Percentiles rank a stretch among this genome's conserved stretches.
Evolutionary conservation across 1,140 invertebrate genomes (phyloP).

Genomic region (Camponotus vicinus): DNA sequence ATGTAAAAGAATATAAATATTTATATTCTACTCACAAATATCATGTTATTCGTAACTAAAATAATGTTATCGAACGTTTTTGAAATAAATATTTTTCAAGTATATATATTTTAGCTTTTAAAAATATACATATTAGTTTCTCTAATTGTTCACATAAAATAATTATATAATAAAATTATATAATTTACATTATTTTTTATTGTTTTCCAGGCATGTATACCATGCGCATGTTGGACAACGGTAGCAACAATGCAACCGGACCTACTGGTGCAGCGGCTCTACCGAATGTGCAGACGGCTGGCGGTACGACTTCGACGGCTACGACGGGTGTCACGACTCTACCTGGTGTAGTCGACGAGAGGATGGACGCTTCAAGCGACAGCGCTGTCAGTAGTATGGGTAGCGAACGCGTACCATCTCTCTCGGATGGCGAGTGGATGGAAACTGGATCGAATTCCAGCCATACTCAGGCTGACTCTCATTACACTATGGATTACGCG

Average conservation of each 20-base stretch:
- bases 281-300: slow-evolving; percentile 79
- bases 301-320: slow-evolving; percentile 74
- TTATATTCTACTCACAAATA: background rate
- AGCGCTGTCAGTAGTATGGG: slow-evolving; percentile 97
- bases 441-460: slow-evolving; percentile 94
- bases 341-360: slow-evolving; percentile 86
- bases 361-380: slow-evolving; percentile 93
- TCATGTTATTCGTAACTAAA: background rate
- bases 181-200: slow-evolving; percentile 40
- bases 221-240: slow-evolving; percentile 92
- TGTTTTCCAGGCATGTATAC: slow-evolving; percentile 92
- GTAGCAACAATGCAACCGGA: slow-evolving; percentile 86
- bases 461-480: slow-evolving; percentile 88
- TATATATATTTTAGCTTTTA: background rate
- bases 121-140: background rate
- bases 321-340: slow-evolving; percentile 78
- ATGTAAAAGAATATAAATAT: background rate
- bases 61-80: background rate
- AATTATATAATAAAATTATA: slow-evolving; percentile 12
- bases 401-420: slow-evolving; percentile 94
- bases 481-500: slow-evolving; percentile 87
- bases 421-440: slow-evolving; percentile 96
- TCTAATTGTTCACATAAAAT: background rate
- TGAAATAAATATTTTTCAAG: background rate
- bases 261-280: slow-evolving; percentile 81